phyloP scores from a whole-genome alignment of 2,797 vertebrate genomes.

The Distichodus sexfasciatus region DNA sequence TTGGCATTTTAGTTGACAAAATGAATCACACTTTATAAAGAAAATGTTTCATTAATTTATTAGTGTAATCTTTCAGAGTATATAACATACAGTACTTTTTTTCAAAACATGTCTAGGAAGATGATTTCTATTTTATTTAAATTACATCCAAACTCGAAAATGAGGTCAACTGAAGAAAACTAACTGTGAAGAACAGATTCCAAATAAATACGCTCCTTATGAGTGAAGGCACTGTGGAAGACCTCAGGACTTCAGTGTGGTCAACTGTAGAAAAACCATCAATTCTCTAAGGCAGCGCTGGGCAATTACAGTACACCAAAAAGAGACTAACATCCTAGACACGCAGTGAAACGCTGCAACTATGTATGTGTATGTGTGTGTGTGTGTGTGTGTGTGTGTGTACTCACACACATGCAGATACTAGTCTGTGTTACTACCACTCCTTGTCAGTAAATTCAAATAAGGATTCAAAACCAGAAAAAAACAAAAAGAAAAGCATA shows the following conservation, averaged over 20 bases:
- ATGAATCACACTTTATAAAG: neutral
- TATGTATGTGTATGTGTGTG: neutral
- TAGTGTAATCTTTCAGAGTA: neutral
- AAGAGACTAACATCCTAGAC: neutral
- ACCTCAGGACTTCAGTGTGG: neutral
- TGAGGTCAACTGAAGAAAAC: neutral
- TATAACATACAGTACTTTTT: neutral
- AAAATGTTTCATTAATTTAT: neutral
- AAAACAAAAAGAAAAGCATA: neutral
- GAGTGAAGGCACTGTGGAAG: neutral
- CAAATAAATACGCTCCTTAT: neutral
- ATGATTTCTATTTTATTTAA: neutral
- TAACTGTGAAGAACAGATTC: no score
- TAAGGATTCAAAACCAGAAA: neutral
- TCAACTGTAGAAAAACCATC: neutral
- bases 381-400: neutral
- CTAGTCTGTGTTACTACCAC: neutral
- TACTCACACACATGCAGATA: neutral
- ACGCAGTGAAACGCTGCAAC: neutral
- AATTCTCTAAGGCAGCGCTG: neutral
- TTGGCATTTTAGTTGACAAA: neutral
- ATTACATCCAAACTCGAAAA: neutral
- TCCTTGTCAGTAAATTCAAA: neutral
- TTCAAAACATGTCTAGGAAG: neutral
- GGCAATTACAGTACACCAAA: neutral